Evolutionary conservation across 2,797 vertebrate species (phyloP).

Genomic region (Falco cherrug): DNA sequence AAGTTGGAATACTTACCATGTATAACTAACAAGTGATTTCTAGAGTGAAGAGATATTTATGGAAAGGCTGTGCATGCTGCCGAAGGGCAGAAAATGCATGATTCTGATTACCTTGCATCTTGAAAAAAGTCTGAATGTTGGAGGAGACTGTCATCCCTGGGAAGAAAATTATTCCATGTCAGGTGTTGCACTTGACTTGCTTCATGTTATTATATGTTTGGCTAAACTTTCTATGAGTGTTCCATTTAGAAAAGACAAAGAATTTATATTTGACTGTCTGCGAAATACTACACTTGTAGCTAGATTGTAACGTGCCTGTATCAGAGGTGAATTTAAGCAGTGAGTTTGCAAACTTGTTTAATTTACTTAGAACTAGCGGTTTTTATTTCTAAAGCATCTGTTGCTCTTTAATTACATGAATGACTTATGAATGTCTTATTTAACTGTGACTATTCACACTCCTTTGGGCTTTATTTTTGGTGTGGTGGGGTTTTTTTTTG

Average conservation of each 20-base stretch:
- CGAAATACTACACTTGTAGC: background rate
- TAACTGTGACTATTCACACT: background rate
- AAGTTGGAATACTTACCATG: background rate
- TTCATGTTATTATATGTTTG: background rate
- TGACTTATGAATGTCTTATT: background rate
- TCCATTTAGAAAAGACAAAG: background rate
- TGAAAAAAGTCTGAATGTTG: background rate
- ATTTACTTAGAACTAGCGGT: background rate
- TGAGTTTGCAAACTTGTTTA: background rate
- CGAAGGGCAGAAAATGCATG: rapidly evolving
- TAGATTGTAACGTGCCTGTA: background rate
- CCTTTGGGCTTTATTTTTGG: background rate
- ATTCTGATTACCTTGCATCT: background rate
- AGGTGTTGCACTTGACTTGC: background rate
- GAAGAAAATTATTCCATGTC: background rate
- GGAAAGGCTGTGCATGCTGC: background rate
- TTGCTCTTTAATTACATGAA: background rate
- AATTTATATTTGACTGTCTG: background rate
- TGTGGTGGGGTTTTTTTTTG: too few relatives aligned
- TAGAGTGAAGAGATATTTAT: background rate
- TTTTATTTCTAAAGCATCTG: background rate
- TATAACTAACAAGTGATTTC: background rate
- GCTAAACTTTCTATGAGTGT: background rate
- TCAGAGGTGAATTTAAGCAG: background rate
- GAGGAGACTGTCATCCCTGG: background rate